Evolutionary conservation across 92 coral and sea anemone genomes (phyloP), one percentile per base, ranked within the genome.

Genomic region (Phenganax stokvisi): DNA sequence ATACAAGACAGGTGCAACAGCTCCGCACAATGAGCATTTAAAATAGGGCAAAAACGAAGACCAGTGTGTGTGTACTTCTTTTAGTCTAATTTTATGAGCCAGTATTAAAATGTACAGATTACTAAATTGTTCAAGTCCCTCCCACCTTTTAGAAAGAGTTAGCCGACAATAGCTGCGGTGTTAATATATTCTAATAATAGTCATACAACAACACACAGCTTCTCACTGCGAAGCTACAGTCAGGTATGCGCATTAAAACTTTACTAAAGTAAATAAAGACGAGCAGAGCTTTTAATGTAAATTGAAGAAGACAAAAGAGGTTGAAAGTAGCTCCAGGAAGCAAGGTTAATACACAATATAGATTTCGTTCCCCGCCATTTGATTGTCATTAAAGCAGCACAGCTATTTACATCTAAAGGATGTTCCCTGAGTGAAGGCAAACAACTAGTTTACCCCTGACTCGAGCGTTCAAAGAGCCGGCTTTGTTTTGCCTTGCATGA

Each of bases 181-280:
- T 55, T 62, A 79, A 64, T 59, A 30, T 68, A 64, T 79, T 79
- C 53, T 73, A 37, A 10, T 65, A 20, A 72, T 64, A 79, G 63
- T 79, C 47, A 37, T 37, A 37, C 47, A 79, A 79, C 53, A 63
- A 79, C 83, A 79, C 83, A 65, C 57, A 47, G 61, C 29, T 51
- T 63, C 83, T 63, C 69, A 37, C 57, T 63, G 83, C 57, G 83
- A 73, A 51, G 17, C 77, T 51, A 73, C 12, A 44, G 27, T 51
- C 51, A 60, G 83, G 83, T 10, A 79, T 79, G 83, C 83, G 65
- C 72, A 7, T 79, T 79, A 79, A 63, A 65, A 64, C 74, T 61
- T 79, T 54, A 37, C 61, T 60, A 75, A 73, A 79, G 83, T 54
- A 79, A 79, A 79, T 79, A 79, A 63, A 79, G 83, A 79, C 82